phyloP scores from a whole-genome alignment of 2,797 vertebrate species.

The Galaxias olidus region DNA sequence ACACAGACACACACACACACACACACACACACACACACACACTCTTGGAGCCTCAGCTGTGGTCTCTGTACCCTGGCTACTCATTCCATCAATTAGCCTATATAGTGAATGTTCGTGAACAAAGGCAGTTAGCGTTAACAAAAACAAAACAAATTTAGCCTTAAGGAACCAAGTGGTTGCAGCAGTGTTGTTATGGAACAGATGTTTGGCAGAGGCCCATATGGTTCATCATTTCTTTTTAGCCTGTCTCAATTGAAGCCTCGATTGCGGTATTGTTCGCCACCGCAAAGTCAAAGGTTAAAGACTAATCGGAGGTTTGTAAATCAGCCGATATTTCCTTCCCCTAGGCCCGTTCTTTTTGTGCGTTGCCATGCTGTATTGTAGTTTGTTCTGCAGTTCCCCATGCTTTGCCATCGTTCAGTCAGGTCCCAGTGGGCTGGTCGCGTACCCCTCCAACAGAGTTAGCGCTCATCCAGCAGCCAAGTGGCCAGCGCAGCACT shows the following conservation, averaged over 20 bases:
- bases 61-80: constrained; percentile 44
- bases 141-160: constrained; percentile 47
- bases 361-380: constrained; percentile 66
- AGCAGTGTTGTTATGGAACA: constrained; percentile 31
- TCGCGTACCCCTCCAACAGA: constrained; percentile 53
- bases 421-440: constrained; percentile 55
- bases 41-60: constrained; percentile 61
- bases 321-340: too few species aligned
- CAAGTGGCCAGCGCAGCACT: constrained; percentile 64
- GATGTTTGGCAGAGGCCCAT: constrained; percentile 25
- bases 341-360: too few species aligned
- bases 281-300: too few species aligned
- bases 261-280: too few species aligned
- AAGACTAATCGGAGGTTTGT: too few species aligned
- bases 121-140: constrained; percentile 46
- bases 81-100: constrained; percentile 61
- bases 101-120: constrained; percentile 46
- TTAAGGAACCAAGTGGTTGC: constrained; percentile 7
- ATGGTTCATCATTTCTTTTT: too few species aligned
- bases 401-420: constrained; percentile 21
- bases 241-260: too few species aligned
- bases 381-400: constrained; percentile 66
- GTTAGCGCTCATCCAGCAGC: constrained; percentile 50
- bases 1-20: neutral
- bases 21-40: constrained; percentile 6